phyloP scores from a whole-genome alignment of 2,888 invertebrate species.

The Uropetala carovei region DNA sequence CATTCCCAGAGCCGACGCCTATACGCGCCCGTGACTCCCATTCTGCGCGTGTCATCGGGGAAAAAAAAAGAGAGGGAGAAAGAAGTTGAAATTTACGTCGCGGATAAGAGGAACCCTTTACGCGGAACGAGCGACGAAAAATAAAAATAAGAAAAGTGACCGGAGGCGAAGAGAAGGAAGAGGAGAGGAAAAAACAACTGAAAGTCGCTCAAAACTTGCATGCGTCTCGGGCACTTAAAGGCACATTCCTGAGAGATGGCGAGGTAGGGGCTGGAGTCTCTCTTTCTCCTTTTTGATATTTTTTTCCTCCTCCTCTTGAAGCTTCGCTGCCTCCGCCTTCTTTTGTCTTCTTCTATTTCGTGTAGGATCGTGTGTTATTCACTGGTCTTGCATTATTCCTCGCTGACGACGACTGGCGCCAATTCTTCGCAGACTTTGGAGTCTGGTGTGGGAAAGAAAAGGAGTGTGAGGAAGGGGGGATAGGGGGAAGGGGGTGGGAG shows the following conservation, averaged over 20 bases:
- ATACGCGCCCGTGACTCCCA: too few species aligned
- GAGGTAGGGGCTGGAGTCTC: background rate
- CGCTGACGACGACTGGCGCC: background rate
- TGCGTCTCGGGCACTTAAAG: slow-evolving; percentile 27
- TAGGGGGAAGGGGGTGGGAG: background rate
- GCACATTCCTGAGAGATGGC: slow-evolving; percentile 10
- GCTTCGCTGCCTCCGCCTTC: background rate
- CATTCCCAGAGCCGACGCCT: too few species aligned
- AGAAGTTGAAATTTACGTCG: too few species aligned
- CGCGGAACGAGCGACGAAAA: too few species aligned
- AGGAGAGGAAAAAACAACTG: background rate
- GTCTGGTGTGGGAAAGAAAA: background rate
- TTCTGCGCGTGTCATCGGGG: too few species aligned
- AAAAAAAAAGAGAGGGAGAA: too few species aligned
- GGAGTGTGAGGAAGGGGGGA: background rate
- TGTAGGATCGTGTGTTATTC: slow-evolving; percentile 4
- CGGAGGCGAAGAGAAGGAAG: background rate
- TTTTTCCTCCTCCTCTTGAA: too few species aligned
- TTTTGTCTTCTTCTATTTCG: background rate
- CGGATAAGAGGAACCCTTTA: too few species aligned
- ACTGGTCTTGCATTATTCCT: slow-evolving; percentile 1
- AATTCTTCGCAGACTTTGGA: background rate
- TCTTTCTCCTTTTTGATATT: background rate
- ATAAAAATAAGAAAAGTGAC: too few species aligned
- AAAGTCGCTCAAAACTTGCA: slow-evolving; percentile 6